These are phyloP conservation scores for Celastrina argiolus DNA, from an alignment of 2,888 invertebrate species.

Conservation along the genomic window DNA sequence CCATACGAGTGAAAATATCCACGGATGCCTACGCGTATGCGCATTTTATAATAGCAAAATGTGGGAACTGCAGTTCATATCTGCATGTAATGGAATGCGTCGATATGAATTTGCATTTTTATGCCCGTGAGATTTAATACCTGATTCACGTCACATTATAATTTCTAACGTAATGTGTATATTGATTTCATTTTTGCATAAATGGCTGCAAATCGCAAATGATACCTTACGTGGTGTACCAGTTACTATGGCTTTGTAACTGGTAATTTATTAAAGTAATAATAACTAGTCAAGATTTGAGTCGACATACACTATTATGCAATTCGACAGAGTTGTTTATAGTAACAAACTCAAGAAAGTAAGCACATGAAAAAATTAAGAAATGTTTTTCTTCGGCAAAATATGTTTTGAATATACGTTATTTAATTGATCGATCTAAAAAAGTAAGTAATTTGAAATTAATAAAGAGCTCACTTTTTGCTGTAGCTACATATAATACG, in stretches of 20 bases:
- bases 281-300: background rate
- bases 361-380: no score
- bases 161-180: slow-evolving; percentile 9
- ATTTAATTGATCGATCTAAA: no score
- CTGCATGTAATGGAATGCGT: slow-evolving; percentile 41
- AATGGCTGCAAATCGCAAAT: background rate
- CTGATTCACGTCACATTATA: slow-evolving; percentile 25
- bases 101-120: slow-evolving; percentile 38
- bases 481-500: no score
- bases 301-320: no score
- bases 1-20: slow-evolving; percentile 64
- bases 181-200: slow-evolving; percentile 11
- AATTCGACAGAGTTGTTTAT: no score
- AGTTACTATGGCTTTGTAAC: no score
- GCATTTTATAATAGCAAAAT: slow-evolving; percentile 52
- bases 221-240: slow-evolving; percentile 2
- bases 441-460: no score
- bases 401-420: no score
- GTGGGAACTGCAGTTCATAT: slow-evolving; percentile 49
- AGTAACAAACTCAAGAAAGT: no score
- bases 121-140: slow-evolving; percentile 26
- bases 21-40: slow-evolving; percentile 50
- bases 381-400: no score
- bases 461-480: no score
- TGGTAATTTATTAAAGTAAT: background rate